Base-by-base conservation (phyloP, 2,797 vertebrate species). In the Eupleurogrammus muticus region DNA sequence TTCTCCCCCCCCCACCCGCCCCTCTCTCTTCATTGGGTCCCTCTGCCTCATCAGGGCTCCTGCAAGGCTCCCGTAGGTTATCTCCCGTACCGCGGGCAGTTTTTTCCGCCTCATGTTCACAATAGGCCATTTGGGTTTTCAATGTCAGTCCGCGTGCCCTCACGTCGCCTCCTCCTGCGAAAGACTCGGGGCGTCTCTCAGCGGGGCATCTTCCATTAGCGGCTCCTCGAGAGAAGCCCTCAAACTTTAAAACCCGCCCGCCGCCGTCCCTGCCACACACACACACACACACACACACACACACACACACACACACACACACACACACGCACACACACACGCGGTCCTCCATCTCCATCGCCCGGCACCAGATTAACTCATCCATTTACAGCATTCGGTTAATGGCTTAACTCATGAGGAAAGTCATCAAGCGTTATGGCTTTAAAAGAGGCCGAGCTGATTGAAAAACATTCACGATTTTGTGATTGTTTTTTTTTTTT, bases 141-240 rank as follows among this genome's bases (percentile, higher is more conserved):
- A 92, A 91, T 90, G 89, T 92, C 79, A 80, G 90, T 91, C 92
- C 12, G 1, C 24, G 62, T 60, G 53, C 49, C 47, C 50, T 76
- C 38, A 42, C 58, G 24, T 56, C 35, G 14, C 36, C 44, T 64
- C 42, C 49, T 49, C 51, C 56, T 65, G 56, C 21, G 6, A 63
- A 78, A 51, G 68, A 50, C 80, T 56, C 3, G 1, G 2, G 82
- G 87, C 67, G 52, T 92, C 87, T 90, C 90, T 78, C 93, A 94
- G 92, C 82, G 81, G 82, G 92, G 77, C 55, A 42, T 75, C 80
- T 86, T 86, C 90, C 90, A 93, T 95, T 94, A 93, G 60, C 85
- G 75, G 92, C 79, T 70, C 90, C 81, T 89, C 77, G 67, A 79
- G 73, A 86, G 71, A 57, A 66, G 60, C 36, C 36, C 48, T 47